These are phyloP conservation scores for Brachirus orientalis DNA, from an alignment of 2,113 vertebrate species.

Conservation along the genomic window DNA sequence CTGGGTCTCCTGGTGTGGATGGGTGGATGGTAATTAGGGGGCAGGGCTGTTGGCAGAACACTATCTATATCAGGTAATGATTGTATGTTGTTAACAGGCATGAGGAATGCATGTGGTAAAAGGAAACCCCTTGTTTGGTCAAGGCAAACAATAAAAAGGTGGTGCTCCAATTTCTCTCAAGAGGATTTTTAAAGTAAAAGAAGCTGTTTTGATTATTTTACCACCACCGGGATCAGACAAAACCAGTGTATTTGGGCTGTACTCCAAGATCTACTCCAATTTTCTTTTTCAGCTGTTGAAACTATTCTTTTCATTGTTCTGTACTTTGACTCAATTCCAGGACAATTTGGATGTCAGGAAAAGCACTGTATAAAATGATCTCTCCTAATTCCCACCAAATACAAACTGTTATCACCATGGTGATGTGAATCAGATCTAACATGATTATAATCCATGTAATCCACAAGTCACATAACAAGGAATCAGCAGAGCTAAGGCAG, in stretches of 20 bases:
- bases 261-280: slow-evolving; percentile 5
- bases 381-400: slow-evolving; percentile 1
- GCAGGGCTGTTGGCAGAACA: slow-evolving; percentile 45
- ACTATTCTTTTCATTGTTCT: slow-evolving; percentile 17
- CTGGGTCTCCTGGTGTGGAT: slow-evolving; percentile 18
- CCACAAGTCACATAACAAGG: not conserved
- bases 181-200: slow-evolving; percentile 26
- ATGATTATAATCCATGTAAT: not conserved
- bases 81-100: slow-evolving; percentile 51
- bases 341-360: not conserved
- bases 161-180: slow-evolving; percentile 18
- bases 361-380: not conserved
- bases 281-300: slow-evolving; percentile 22
- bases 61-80: slow-evolving; percentile 45
- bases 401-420: not conserved
- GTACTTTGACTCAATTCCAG: slow-evolving; percentile 11
- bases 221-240: not conserved
- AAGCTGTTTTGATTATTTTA: not conserved
- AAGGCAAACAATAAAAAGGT: slow-evolving; percentile 56
- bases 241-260: not conserved
- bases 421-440: not conserved
- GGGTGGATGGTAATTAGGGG: slow-evolving; percentile 46
- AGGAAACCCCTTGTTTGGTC: slow-evolving; percentile 33
- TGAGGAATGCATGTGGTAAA: slow-evolving; percentile 54
- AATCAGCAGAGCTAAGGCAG: slow-evolving; percentile 43